Conservation (phyloP, 2,797 vertebrate species). For the Chelmon rostratus region DNA sequence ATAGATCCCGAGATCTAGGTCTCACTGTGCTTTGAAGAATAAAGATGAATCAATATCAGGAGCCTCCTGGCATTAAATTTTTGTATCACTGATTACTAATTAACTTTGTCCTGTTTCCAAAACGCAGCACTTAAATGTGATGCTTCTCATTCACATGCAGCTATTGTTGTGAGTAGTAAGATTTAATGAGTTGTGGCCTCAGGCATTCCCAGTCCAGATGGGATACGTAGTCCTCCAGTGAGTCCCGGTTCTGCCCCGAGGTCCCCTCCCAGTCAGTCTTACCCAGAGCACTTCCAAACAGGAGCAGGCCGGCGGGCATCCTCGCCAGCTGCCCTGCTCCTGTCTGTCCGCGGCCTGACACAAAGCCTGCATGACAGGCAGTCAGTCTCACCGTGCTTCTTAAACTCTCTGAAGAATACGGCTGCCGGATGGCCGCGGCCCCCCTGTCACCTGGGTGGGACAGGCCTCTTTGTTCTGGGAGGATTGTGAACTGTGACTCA, state of each 20-base stretch:
- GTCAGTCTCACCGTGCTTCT: constrained; percentile 4
- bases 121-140: background rate
- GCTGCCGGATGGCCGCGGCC: background rate
- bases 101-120: constrained; percentile 1
- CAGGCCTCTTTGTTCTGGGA: constrained; percentile 22
- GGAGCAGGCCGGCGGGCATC: constrained; percentile 38
- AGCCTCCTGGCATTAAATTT: background rate
- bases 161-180: constrained; percentile 22
- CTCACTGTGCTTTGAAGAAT: background rate
- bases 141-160: constrained; percentile 16
- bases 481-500: constrained; percentile 1
- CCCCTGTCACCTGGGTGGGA: constrained; percentile 32
- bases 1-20: constrained; percentile 6
- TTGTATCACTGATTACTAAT: constrained; percentile 26
- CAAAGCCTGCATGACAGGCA: constrained; percentile 33
- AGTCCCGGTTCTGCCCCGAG: constrained; percentile 13
- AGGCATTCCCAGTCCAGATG: constrained; percentile 43
- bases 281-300: constrained; percentile 32
- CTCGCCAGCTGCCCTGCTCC: constrained; percentile 51
- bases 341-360: constrained; percentile 31
- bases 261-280: constrained; percentile 41
- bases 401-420: constrained; percentile 29
- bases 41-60: constrained; percentile 1
- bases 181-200: constrained; percentile 47
- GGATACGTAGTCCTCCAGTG: constrained; percentile 19